A percentile compares a stretch with the other conserved stretches of the same genome.
phyloP scores from a whole-genome alignment of 2,113 vertebrate species.

The Dipodomys merriami region DNA sequence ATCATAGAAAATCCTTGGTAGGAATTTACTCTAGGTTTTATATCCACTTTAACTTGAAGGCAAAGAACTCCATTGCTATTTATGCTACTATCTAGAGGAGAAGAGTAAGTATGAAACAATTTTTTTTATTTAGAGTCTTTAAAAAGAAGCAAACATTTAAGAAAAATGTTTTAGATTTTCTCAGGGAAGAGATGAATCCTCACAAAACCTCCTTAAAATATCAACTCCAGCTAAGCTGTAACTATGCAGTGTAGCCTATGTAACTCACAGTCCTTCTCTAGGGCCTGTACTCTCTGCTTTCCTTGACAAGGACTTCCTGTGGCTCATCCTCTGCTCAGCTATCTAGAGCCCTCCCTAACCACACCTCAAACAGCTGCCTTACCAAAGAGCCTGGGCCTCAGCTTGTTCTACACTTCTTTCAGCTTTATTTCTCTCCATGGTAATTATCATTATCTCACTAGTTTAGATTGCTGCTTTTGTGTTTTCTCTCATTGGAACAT shows the following conservation, averaged over 20 bases:
- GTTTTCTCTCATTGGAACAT: not conserved
- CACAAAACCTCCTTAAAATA: constrained; percentile 17
- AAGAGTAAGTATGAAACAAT: not conserved
- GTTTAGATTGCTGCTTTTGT: not conserved
- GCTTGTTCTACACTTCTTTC: not conserved
- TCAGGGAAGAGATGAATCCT: not conserved
- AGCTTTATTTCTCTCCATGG: not conserved
- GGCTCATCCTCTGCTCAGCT: not conserved
- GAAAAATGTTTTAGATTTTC: constrained; percentile 29
- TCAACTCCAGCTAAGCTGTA: not conserved
- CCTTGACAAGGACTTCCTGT: not conserved
- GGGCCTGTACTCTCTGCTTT: not conserved
- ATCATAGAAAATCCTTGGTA: not conserved
- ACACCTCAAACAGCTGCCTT: not conserved
- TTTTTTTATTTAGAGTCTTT: not conserved
- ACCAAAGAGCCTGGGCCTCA: not conserved
- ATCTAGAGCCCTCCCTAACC: not conserved
- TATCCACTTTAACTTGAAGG: constrained; percentile 12
- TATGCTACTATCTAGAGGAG: not conserved
- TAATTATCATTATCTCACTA: not conserved
- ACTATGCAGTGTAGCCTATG: not conserved
- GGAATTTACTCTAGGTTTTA: not conserved
- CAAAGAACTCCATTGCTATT: constrained; percentile 15
- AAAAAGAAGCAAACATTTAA: constrained; percentile 4
- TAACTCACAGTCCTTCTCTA: not conserved